phyloP scores from a whole-genome alignment of 1,140 invertebrate genomes.

The Drosophila dunni region DNA sequence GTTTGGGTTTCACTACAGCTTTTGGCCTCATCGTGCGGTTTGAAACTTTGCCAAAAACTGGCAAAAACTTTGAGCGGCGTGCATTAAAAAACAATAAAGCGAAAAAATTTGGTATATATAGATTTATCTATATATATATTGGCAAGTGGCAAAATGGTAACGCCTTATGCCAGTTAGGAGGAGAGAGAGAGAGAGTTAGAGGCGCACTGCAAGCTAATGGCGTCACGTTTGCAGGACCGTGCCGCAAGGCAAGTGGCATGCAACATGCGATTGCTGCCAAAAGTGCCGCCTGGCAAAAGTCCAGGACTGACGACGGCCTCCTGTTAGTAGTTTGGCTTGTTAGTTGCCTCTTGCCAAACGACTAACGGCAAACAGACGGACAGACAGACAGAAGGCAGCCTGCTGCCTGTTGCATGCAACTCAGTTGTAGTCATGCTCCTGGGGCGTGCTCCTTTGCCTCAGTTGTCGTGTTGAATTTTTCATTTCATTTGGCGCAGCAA shows the following conservation, averaged over 20 bases:
- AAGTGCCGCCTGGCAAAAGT: constrained; percentile 80
- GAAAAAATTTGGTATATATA: constrained; percentile 27
- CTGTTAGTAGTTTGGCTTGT: constrained; percentile 76
- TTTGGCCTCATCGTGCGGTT: constrained; percentile 49
- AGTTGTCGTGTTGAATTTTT: constrained; percentile 80
- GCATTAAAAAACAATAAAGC: constrained; percentile 83
- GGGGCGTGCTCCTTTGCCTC: constrained; percentile 39
- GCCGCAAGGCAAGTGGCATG: constrained; percentile 79
- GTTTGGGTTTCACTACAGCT: constrained; percentile 10
- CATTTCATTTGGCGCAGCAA: constrained; percentile 83
- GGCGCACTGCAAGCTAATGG: constrained; percentile 70
- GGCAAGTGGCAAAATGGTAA: constrained; percentile 50
- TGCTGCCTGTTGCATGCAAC: constrained; percentile 69
- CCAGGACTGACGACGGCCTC: constrained; percentile 62
- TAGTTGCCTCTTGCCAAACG: constrained; percentile 57
- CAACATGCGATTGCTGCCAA: constrained; percentile 84
- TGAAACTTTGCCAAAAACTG: constrained; percentile 63
- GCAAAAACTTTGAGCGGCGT: constrained; percentile 55
- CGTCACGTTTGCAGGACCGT: constrained; percentile 72
- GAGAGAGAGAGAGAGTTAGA: constrained; percentile 14
- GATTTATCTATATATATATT: constrained; percentile 39
- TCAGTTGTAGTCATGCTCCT: constrained; percentile 29
- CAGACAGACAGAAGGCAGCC: constrained; percentile 20
- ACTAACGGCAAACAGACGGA: neutral
- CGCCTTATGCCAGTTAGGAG: constrained; percentile 10